These are phyloP conservation scores for Listronotus bonariensis DNA, from an alignment of 1,140 invertebrate genomes.

Conservation along the genomic window DNA sequence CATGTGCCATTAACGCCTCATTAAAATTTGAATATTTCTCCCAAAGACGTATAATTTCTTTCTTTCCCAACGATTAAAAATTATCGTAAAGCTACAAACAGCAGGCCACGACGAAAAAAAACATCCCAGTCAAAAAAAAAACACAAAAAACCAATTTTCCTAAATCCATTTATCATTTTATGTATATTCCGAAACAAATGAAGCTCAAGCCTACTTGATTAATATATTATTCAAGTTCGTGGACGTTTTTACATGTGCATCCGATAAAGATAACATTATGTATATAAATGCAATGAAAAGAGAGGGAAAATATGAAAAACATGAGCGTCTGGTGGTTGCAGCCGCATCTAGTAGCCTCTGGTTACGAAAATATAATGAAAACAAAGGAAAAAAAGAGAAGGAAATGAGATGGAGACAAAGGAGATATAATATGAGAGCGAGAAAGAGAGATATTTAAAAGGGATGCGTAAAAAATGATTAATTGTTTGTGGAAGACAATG, in stretches of 20 bases:
- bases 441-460: constrained; percentile 7
- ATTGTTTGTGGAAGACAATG: constrained; percentile 9
- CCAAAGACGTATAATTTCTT: constrained; percentile 2
- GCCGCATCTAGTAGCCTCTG: constrained; percentile 29
- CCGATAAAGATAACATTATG: not conserved
- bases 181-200: constrained; percentile 35
- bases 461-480: constrained; percentile 23
- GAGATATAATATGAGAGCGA: constrained; percentile 7
- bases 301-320: not conserved
- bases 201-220: constrained; percentile 23
- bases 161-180: constrained; percentile 34
- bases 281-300: not conserved
- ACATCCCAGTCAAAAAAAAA: constrained; percentile 4
- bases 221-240: constrained; percentile 24
- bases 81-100: not conserved
- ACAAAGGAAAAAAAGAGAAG: constrained; percentile 2
- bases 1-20: not conserved
- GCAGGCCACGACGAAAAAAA: constrained; percentile 10
- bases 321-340: not conserved
- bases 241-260: not conserved
- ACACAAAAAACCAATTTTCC: constrained; percentile 23
- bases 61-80: constrained; percentile 12
- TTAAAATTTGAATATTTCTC: constrained; percentile 11
- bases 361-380: constrained; percentile 35
- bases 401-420: constrained; percentile 17